These are phyloP conservation scores for Rhingia campestris DNA, from an alignment of 2,888 invertebrate genomes.

Conservation along the genomic window DNA sequence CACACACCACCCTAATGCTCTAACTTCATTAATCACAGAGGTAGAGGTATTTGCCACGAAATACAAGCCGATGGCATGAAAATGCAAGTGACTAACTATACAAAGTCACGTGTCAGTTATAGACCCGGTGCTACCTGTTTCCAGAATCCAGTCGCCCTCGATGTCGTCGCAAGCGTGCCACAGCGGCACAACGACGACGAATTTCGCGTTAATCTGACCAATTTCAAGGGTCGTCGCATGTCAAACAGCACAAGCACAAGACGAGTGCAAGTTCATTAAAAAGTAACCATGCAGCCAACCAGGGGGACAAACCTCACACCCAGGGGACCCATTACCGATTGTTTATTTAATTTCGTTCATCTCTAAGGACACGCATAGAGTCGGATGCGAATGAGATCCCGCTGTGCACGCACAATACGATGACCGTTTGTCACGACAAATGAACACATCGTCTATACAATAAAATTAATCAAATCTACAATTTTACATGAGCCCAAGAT, in stretches of 20 bases:
- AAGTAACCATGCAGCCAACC: conserved; percentile 42
- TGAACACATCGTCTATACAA: conserved; percentile 35
- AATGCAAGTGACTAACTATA: conserved; percentile 58
- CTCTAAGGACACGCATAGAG: not conserved
- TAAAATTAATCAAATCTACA: conserved; percentile 57
- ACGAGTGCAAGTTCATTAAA: conserved; percentile 66
- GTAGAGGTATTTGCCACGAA: not conserved
- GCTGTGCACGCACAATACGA: conserved; percentile 34
- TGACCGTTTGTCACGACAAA: conserved; percentile 58
- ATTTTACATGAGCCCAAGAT: conserved; percentile 19
- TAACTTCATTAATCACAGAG: conserved; percentile 65
- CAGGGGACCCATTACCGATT: conserved; percentile 63
- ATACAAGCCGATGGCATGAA: conserved; percentile 13
- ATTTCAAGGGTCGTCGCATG: conserved; percentile 65
- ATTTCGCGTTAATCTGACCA: conserved; percentile 72
- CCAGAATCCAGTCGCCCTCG: conserved; percentile 33
- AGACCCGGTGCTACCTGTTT: conserved; percentile 20
- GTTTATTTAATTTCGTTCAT: conserved; percentile 55
- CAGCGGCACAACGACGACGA: conserved; percentile 50
- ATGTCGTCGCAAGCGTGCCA: conserved; percentile 30
- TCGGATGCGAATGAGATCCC: conserved; percentile 13
- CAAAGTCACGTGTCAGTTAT: conserved; percentile 61
- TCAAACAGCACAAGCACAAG: conserved; percentile 10
- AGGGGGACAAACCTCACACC: conserved; percentile 15
- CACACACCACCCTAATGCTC: conserved; percentile 13